Conservation (phyloP, 2,797 vertebrate species). For the Melanotaenia trifasciata region DNA sequence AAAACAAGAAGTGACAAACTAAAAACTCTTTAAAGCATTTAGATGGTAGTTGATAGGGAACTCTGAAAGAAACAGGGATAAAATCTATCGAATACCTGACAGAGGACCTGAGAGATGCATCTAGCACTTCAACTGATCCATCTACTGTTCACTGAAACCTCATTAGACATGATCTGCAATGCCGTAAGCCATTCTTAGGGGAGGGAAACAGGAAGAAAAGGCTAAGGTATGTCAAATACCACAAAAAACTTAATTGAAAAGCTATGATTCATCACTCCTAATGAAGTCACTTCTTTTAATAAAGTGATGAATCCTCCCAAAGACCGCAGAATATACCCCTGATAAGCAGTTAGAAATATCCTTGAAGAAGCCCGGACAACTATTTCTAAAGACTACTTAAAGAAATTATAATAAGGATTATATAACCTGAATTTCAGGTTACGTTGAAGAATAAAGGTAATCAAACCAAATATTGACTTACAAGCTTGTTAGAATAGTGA, state of each 20-base stretch:
- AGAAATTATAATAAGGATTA: no score
- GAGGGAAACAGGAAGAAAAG: no score
- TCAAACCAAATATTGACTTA: background rate
- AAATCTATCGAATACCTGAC: no score
- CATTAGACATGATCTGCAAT: no score
- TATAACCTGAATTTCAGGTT: background rate
- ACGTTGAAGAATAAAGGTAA: background rate
- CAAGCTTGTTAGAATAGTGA: background rate
- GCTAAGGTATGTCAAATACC: background rate
- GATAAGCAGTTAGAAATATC: background rate
- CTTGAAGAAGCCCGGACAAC: background rate
- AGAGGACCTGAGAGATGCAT: background rate
- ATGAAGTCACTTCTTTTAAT: background rate
- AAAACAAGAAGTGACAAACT: no score
- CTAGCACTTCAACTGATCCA: background rate
- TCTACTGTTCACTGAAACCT: background rate
- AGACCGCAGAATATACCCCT: background rate
- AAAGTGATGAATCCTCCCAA: background rate
- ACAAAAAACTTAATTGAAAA: background rate
- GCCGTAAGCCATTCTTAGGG: no score
- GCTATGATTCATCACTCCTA: background rate
- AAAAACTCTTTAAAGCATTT: no score
- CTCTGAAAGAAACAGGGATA: no score
- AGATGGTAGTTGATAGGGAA: no score
- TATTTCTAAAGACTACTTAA: background rate